A percentile compares a stretch with the other conserved stretches of the same genome.
Evolutionary conservation across 2,113 vertebrate species (phyloP).

Genomic region (Indicator indicator): DNA sequence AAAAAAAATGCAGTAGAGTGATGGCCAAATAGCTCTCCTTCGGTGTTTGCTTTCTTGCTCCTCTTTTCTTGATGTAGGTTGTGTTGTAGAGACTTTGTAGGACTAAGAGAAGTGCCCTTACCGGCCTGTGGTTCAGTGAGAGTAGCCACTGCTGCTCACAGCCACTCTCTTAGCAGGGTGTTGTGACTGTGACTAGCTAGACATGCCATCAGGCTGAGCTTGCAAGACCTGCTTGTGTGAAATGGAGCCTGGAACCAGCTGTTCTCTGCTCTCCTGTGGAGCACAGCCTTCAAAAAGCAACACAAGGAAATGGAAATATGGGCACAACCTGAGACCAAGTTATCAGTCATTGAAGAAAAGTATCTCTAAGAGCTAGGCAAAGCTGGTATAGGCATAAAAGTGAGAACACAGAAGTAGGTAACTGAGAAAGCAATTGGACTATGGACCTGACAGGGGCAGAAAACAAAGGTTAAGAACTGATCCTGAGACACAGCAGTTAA

Average conservation of each 20-base stretch:
- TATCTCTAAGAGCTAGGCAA: neutral
- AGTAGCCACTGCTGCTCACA: neutral
- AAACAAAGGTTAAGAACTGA: neutral
- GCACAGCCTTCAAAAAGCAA: neutral
- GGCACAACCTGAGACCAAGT: neutral
- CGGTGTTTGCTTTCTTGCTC: neutral
- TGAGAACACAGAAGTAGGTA: neutral
- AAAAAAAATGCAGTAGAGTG: neutral
- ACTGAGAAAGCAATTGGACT: neutral
- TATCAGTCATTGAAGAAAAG: neutral
- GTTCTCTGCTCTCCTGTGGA: neutral
- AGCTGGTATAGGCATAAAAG: neutral
- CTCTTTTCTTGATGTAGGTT: neutral
- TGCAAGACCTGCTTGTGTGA: neutral
- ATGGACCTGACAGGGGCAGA: neutral
- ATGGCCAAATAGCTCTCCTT: neutral
- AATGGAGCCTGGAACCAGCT: neutral
- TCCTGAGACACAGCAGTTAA: neutral
- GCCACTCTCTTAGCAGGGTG: neutral
- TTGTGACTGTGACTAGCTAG: fast-evolving
- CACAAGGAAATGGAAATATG: neutral
- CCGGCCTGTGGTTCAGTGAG: neutral
- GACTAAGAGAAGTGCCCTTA: neutral
- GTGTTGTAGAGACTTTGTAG: neutral
- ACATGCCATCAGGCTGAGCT: neutral